Evolutionary conservation across 2,888 invertebrate genomes (phyloP), one percentile per base, ranked within the genome.

Genomic region (Uloborus plumipes): DNA sequence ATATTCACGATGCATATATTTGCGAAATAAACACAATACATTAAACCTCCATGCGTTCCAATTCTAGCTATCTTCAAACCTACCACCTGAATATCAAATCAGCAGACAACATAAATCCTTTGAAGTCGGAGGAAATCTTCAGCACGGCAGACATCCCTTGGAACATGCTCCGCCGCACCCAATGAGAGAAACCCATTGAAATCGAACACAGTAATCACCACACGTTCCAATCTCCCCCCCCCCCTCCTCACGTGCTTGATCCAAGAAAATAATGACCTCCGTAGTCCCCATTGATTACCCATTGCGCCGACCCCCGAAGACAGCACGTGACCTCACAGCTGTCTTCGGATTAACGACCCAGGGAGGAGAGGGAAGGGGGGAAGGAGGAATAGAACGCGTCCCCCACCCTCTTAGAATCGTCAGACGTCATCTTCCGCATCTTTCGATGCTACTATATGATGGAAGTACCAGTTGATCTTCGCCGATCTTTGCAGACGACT

Each of bases 261-360:
- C 58, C 58, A 58, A 55, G 66, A 26, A 65, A 58, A 58, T 74
- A 74, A 74, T 74, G 74, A 74, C 74, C 74, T 58, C 50, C 62
- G 16, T 20, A 15, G 55, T 39, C 55, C 62, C 55, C 74, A 74
- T 74, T 74, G 74, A 74, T 74, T 74, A 66, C 26, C 66, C 59
- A 74, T 74, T 64, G 58, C 26, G 61, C 58, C 15, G 26, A 22
- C 49, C 18, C 55, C 26, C 58, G 39, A 61, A 61, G 18, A 20
- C 26, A 14, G 20, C 73, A 74, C 74, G 74, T 74, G 74, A 66
- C 58, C 74, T 49, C 65, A 47, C 74, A 74, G 74, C 74, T 74
- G 74, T 74, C 74, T 74, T 65, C 74, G 66, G 65, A 74, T 74
- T 74, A 74, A 74, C 74, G 74, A 66, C 55, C 66, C 22, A 14